phyloP scores from a whole-genome alignment of 2,113 vertebrate species.

The Hydrochoerus hydrochaeris region DNA sequence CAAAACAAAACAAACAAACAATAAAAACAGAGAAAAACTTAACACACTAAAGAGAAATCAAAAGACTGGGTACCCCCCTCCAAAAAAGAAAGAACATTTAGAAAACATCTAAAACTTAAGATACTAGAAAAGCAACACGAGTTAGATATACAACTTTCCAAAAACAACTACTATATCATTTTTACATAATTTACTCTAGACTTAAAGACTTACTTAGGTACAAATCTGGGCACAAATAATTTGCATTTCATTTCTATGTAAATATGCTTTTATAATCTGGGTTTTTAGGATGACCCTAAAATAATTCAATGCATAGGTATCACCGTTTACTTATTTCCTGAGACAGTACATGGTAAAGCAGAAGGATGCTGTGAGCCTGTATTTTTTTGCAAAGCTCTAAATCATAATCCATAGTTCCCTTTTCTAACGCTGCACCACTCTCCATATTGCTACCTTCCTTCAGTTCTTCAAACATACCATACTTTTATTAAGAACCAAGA shows the following conservation, averaged over 20 bases:
- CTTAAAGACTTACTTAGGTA: neutral
- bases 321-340: neutral
- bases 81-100: neutral
- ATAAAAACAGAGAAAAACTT: too few species aligned
- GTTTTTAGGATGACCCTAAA: neutral
- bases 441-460: neutral
- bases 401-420: neutral
- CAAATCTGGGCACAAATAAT: neutral
- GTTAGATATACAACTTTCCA: neutral
- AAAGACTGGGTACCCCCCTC: too few species aligned
- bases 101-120: neutral
- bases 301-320: neutral
- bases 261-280: neutral
- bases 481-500: constrained; percentile 30
- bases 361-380: neutral
- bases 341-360: neutral
- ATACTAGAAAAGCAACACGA: too few species aligned
- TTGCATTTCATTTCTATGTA: neutral
- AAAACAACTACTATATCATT: neutral
- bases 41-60: too few species aligned
- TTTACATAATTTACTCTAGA: constrained; percentile 49
- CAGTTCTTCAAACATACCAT: neutral
- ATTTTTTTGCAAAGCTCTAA: neutral
- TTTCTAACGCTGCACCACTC: neutral
- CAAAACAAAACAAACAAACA: too few species aligned